These are phyloP conservation scores for Henricia sp. DNA, from an alignment of 53 echinoderm and acorn worm genomes.

Conservation along the genomic window DNA sequence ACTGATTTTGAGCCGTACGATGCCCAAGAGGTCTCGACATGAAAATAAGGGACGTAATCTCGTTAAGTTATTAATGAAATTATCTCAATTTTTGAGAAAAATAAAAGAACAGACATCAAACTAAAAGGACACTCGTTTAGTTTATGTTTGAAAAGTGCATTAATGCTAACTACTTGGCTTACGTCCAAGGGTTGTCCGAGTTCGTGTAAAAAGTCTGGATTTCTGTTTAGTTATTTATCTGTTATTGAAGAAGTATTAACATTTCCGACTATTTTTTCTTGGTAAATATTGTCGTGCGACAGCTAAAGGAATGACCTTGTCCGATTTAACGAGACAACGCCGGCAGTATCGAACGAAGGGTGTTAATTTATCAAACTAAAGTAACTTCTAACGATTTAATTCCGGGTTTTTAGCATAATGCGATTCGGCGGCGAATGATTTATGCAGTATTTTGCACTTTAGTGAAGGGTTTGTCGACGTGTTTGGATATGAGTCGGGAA, in stretches of 20 bases:
- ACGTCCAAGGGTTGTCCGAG: too few species aligned
- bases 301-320: too few species aligned
- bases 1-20: background rate
- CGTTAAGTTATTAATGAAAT: slow-evolving; percentile 23
- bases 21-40: background rate
- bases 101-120: too few species aligned
- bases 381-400: slow-evolving; percentile 5
- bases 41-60: slow-evolving; percentile 8
- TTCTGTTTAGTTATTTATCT: too few species aligned
- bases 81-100: background rate
- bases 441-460: slow-evolving; percentile 30
- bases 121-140: too few species aligned
- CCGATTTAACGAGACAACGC: background rate
- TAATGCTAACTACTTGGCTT: too few species aligned
- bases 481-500: slow-evolving; percentile 43
- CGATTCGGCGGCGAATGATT: slow-evolving; percentile 14
- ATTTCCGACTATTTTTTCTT: too few species aligned
- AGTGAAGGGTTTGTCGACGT: slow-evolving; percentile 18
- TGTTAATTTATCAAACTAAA: slow-evolving; percentile 10
- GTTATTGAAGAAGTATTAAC: too few species aligned
- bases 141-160: too few species aligned
- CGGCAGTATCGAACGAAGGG: background rate
- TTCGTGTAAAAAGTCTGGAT: too few species aligned
- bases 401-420: slow-evolving; percentile 23
- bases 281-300: too few species aligned